Base-by-base conservation (phyloP, 2,888 invertebrate genomes). In the Macrosoma leucophasiata region DNA sequence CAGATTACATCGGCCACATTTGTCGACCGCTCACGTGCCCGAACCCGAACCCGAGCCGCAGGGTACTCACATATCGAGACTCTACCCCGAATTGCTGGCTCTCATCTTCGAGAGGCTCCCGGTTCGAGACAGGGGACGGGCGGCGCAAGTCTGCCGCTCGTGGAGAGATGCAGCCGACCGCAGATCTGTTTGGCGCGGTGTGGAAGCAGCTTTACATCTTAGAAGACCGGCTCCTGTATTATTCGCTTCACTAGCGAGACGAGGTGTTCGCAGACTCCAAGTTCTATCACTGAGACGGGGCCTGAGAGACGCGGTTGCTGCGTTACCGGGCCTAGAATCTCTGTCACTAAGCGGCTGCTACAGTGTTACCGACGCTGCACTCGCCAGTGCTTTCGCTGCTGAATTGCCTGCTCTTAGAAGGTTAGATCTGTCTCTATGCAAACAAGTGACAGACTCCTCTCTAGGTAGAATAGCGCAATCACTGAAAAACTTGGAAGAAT, bases 81-180 rank as follows among this genome's bases (percentile, higher is more conserved):
- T 97, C 29, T 96, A 96, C 73, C 97, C 97, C 11, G 97, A 97
- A 78, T 90, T 97, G 48, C 81, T 97, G 49, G 94, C 96, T 41
- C 88, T 96, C 60, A 96, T 97, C 67, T 97, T 97, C 74, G 90
- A 93, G 62, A 90, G 95, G 73, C 84, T 97, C 65, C 92, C 94
- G 32, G 94, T 96, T 23, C 86, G 91, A 50, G 97, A 96, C 76
- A 90, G 95, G 64, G 97, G 97, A 2, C 87, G 94, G 23, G 96
- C 93, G 11, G 95, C 96, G 2, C 95, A 95, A 77, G 96, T 96
- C 43, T 95, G 94, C 71, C 87, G 89, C 35, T 85, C 92, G 37
- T 97, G 97, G 96, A 85, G 95, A 39, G 96, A 97, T 62, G 96
- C 96, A 25, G 93, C 95, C 15, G 96, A 97, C 74, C 91, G 94